Percentiles rank a stretch among this genome's conserved stretches.
phyloP scores from a whole-genome alignment of 2,888 invertebrate genomes.

The Thereva unica region DNA sequence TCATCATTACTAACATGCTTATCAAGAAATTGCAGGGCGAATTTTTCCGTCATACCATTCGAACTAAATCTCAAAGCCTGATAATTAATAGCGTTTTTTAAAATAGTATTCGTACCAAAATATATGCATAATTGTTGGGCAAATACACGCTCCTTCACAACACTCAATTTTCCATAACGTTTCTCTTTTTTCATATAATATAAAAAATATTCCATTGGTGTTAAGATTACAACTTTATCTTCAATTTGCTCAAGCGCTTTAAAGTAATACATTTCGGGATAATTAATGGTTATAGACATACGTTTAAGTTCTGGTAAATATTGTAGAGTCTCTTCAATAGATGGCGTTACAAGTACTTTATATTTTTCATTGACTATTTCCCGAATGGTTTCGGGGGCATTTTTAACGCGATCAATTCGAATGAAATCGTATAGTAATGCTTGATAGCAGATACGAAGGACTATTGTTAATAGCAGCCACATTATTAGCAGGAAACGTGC shows the following conservation, averaged over 20 bases:
- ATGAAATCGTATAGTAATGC: slow-evolving; percentile 34
- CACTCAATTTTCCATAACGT: too few relatives aligned
- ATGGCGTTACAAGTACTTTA: slow-evolving; percentile 1
- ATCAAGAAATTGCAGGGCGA: neutral
- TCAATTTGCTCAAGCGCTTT: neutral
- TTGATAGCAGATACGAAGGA: slow-evolving; percentile 33
- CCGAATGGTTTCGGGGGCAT: neutral
- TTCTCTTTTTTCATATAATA: too few relatives aligned
- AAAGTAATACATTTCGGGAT: too few relatives aligned
- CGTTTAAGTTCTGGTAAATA: neutral
- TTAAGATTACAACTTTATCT: neutral
- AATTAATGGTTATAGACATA: too few relatives aligned
- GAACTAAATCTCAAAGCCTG: neutral
- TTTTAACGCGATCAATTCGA: slow-evolving; percentile 13
- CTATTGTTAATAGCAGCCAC: slow-evolving; percentile 19
- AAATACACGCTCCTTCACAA: too few relatives aligned
- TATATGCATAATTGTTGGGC: too few relatives aligned
- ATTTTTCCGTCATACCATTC: neutral
- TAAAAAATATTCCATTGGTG: too few relatives aligned
- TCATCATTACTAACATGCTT: neutral
- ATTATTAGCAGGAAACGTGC: slow-evolving; percentile 32
- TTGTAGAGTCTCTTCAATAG: neutral
- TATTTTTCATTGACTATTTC: neutral
- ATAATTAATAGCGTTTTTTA: neutral
- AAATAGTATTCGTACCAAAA: neutral